Evolutionary conservation across 2,888 invertebrate species (phyloP).

Genomic region (Saturnia pavonia): DNA sequence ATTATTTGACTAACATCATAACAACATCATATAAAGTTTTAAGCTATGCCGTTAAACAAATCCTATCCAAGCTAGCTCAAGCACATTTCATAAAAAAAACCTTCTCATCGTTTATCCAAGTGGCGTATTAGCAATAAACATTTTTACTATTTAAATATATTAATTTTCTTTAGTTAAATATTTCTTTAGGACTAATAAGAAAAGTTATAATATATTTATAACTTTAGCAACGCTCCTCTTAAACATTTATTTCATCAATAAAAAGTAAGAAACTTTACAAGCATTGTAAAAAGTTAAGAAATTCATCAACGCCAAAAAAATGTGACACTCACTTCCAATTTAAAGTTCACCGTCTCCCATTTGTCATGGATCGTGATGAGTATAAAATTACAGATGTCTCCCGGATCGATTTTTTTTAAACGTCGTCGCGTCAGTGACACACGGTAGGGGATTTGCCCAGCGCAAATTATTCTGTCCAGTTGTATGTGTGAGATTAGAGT

Average conservation of each 20-base stretch:
- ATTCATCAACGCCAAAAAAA: constrained; percentile 14
- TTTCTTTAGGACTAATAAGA: neutral
- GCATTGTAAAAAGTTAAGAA: neutral
- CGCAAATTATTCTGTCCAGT: constrained; percentile 32
- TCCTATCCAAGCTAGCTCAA: neutral
- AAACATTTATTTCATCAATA: neutral
- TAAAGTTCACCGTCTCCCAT: constrained; percentile 13
- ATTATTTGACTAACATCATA: too few species aligned
- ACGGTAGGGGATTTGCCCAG: constrained; percentile 26
- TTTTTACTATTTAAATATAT: neutral
- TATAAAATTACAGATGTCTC: constrained; percentile 11
- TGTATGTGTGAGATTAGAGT: constrained; percentile 37
- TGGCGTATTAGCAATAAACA: neutral
- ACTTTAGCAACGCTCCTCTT: neutral
- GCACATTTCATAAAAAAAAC: neutral
- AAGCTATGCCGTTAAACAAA: neutral
- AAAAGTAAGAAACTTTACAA: neutral
- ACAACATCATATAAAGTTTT: too few species aligned
- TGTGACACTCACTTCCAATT: constrained; percentile 13
- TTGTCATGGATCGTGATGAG: constrained; percentile 14
- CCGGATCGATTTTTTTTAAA: constrained; percentile 6
- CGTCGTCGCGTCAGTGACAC: constrained; percentile 9
- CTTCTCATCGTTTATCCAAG: neutral
- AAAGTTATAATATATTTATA: neutral
- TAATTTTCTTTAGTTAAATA: neutral